These are phyloP conservation scores for Okapia johnstoni DNA, from an alignment of 2,113 vertebrate species.

Conservation along the genomic window DNA sequence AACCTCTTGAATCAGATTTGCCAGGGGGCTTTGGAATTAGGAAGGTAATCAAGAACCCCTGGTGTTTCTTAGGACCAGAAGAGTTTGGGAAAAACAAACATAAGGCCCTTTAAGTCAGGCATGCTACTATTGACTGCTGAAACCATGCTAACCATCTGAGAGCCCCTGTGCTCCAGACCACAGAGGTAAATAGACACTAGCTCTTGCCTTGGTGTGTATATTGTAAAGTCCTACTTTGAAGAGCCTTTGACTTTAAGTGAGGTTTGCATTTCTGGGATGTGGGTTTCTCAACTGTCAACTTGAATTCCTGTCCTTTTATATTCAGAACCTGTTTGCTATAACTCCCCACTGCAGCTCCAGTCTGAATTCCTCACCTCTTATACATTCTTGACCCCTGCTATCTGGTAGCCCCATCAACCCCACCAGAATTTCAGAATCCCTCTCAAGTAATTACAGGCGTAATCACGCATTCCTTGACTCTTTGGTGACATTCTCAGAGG, in stretches of 20 bases:
- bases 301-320: slow-evolving; percentile 37
- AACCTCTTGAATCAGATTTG: not conserved
- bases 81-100: not conserved
- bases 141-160: not conserved
- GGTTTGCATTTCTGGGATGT: slow-evolving; percentile 43
- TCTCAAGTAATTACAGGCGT: slow-evolving; percentile 47
- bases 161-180: not conserved
- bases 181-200: not conserved
- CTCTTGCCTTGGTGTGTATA: not conserved
- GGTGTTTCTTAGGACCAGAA: not conserved
- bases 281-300: slow-evolving; percentile 26
- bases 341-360: not conserved
- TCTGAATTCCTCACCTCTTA: slow-evolving; percentile 37
- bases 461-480: slow-evolving; percentile 47
- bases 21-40: not conserved
- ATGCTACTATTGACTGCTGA: not conserved
- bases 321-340: slow-evolving; percentile 24
- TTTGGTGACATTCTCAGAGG: slow-evolving; percentile 31
- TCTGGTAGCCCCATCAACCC: slow-evolving; percentile 23
- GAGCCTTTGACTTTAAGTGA: slow-evolving; percentile 22
- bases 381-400: slow-evolving; percentile 31
- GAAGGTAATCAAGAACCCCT: not conserved
- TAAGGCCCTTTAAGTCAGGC: not conserved
- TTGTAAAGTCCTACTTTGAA: not conserved
- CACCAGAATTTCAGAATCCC: not conserved